phyloP scores from a whole-genome alignment of 2,888 invertebrate species.

The Habrosyne pyritoides region DNA sequence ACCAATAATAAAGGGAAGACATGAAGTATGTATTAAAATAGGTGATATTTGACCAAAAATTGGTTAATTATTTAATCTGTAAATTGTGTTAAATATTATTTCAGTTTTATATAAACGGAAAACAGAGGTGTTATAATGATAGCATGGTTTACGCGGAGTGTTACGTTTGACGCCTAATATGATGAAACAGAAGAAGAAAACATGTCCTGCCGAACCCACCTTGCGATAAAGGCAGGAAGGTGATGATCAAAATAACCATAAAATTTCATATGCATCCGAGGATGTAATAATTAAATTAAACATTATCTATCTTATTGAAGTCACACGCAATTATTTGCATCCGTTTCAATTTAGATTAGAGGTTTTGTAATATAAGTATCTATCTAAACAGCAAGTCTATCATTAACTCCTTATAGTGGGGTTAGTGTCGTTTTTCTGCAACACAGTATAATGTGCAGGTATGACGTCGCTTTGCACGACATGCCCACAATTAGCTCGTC shows the following conservation, averaged over 20 bases:
- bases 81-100: too few species aligned
- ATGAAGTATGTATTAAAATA: too few species aligned
- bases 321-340: slow-evolving; percentile 44
- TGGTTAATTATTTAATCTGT: too few species aligned
- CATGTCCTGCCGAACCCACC: too few species aligned
- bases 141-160: too few species aligned
- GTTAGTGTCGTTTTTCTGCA: slow-evolving; percentile 50
- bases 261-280: neutral
- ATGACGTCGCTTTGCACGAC: slow-evolving; percentile 48
- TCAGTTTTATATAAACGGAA: too few species aligned
- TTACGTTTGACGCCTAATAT: too few species aligned
- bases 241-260: neutral
- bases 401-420: slow-evolving; percentile 62
- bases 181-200: too few species aligned
- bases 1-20: too few species aligned
- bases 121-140: too few species aligned
- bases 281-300: slow-evolving; percentile 1
- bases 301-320: slow-evolving; percentile 12
- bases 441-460: slow-evolving; percentile 59
- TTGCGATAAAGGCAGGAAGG: too few species aligned
- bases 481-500: slow-evolving; percentile 61
- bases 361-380: slow-evolving; percentile 22
- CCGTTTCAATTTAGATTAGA: slow-evolving; percentile 50
- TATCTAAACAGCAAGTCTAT: slow-evolving; percentile 49
- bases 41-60: too few species aligned